Conservation (phyloP, 1,140 invertebrate species). For the Metopolophium dirhodum region DNA sequence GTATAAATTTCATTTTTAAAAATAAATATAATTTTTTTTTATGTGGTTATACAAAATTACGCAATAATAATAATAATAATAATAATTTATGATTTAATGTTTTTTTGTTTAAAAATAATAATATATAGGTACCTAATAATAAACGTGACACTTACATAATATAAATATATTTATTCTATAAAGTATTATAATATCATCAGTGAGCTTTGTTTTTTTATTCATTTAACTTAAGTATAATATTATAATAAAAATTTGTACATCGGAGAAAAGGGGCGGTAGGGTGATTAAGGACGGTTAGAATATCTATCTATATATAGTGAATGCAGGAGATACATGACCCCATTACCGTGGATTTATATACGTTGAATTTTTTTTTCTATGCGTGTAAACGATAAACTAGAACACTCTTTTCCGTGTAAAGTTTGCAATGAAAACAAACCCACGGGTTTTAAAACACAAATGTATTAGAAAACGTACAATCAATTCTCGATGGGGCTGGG, state of each 20-base stretch:
- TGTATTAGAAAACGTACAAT: not conserved
- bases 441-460: slow-evolving; percentile 23
- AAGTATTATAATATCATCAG: slow-evolving; percentile 39
- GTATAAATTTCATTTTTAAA: slow-evolving; percentile 39
- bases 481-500: not conserved
- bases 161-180: not conserved
- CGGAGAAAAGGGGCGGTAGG: not conserved
- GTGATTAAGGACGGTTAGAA: not conserved
- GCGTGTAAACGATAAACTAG: not conserved
- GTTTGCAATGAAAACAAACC: slow-evolving; percentile 31
- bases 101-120: not conserved
- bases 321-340: not conserved
- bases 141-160: slow-evolving; percentile 27
- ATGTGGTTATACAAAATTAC: slow-evolving; percentile 50
- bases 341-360: not conserved
- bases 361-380: not conserved
- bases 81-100: slow-evolving; percentile 42
- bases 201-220: slow-evolving; percentile 48
- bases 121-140: slow-evolving; percentile 47
- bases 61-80: slow-evolving; percentile 31
- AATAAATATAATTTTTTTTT: slow-evolving; percentile 31
- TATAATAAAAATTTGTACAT: not conserved
- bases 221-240: not conserved
- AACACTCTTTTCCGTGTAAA: not conserved
- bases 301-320: not conserved